phyloP scores from a whole-genome alignment of 1,140 invertebrate genomes.

The Drosophila sulfurigaster region DNA sequence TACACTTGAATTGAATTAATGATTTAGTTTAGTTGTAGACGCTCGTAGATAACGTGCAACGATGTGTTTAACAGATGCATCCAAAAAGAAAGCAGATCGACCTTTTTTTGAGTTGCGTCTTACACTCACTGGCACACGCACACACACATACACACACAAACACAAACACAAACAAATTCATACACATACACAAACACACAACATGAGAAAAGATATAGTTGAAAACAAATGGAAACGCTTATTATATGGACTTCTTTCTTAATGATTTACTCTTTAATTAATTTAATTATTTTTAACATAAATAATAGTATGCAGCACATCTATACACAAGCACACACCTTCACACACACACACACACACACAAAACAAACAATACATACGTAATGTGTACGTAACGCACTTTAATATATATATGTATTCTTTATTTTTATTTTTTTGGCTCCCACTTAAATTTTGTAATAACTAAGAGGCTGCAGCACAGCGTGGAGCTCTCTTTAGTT shows the following conservation, averaged over 20 bases:
- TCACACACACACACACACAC: constrained; percentile 11
- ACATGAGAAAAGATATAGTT: constrained; percentile 54
- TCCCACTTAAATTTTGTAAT: constrained; percentile 28
- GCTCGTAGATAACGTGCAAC: background rate
- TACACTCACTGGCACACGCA: background rate
- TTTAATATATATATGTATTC: constrained; percentile 1
- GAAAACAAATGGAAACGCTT: constrained; percentile 77
- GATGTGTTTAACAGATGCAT: too few relatives aligned
- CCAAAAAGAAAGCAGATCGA: background rate
- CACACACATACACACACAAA: background rate
- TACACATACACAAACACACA: constrained; percentile 13
- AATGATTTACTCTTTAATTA: constrained; percentile 64
- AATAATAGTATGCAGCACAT: constrained; percentile 31
- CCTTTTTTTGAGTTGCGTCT: too few relatives aligned
- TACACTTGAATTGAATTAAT: background rate
- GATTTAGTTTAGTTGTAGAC: background rate
- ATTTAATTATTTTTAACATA: constrained; percentile 54
- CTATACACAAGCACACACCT: constrained; percentile 18
- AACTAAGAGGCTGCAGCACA: constrained; percentile 52
- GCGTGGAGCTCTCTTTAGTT: constrained; percentile 24
- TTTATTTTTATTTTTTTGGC: constrained; percentile 31
- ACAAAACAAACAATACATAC: constrained; percentile 14
- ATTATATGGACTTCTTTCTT: constrained; percentile 75
- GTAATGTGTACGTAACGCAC: background rate
- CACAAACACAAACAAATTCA: constrained; percentile 1